Base-by-base conservation (phyloP, 2,888 invertebrate species). In the Thyatira batis region DNA sequence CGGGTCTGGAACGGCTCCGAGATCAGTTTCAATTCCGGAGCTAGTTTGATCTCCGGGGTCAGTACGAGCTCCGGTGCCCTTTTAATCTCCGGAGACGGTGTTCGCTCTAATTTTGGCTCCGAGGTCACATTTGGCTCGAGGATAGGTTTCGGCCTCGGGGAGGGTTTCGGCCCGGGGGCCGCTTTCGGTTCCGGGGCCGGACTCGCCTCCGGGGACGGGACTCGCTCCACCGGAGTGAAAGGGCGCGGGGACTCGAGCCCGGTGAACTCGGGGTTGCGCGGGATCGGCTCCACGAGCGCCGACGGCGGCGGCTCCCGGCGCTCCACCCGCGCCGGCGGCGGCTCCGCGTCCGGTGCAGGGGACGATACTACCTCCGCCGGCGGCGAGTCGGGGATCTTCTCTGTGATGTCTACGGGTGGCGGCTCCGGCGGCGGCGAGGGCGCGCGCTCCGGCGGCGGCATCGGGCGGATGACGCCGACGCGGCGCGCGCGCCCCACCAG, bases 401-500 rank as follows among this genome's bases (percentile, higher is more conserved):
- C 69, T 48, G 73, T 58, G 10, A 60, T 46, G 0, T 74, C 73
- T 33, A 67, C 70, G 25, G 65, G 58, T n/a, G 68, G 58, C 49
- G 75, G 74, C n/a, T 70, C 55, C n/a, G 68, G 58, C 49, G 75
- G 74, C n/a, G 71, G 56, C 28, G 58, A 67, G 17, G 56, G 64
- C 45, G 59, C 73, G 39, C 52, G 69, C 44, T 43, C 69, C 64
- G 67, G 74, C 50, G 82, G 76, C 61, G 89, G 89, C 87, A 90
- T 89, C 44, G 93, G 94, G 10, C 92, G 88, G 76, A 94, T 94
- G 60, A 94, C 91, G 55, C 93, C 93, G 53, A 93, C 87, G 65
- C 93, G 93, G 5, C 89, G 85, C 48, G 78, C 74, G 57, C 82
- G 82, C n/a, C 82, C 80, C 51, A 85, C 61, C 49, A 89, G 76